These are phyloP conservation scores for Chymomyza amoena DNA, from an alignment of 2,888 invertebrate genomes.

Conservation along the genomic window DNA sequence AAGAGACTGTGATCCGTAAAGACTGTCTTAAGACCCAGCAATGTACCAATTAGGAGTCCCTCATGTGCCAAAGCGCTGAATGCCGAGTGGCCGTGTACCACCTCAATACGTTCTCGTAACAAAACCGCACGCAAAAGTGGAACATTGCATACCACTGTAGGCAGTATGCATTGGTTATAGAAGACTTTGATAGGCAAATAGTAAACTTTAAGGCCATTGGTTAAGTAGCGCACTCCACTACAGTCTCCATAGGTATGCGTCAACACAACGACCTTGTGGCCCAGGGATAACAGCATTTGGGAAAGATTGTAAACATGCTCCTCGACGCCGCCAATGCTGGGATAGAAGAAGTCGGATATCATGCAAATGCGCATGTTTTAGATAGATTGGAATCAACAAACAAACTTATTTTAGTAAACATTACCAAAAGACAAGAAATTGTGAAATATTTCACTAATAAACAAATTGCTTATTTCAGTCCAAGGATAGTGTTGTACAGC, in stretches of 20 bases:
- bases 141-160: constrained; percentile 95
- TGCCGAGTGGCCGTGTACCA: constrained; percentile 99
- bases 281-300: constrained; percentile 92
- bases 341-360: constrained; percentile 99
- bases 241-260: constrained; percentile 82
- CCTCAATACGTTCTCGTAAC: constrained; percentile 92
- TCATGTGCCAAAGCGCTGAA: constrained; percentile 99
- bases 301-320: constrained; percentile 99
- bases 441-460: background rate
- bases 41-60: constrained; percentile 94
- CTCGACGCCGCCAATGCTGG: constrained; percentile 99
- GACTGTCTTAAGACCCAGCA: constrained; percentile 94
- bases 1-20: constrained; percentile 99
- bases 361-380: constrained; percentile 81
- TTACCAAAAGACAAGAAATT: constrained; percentile 1
- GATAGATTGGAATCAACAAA: constrained; percentile 21
- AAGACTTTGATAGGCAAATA: constrained; percentile 96
- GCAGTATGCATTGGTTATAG: constrained; percentile 96
- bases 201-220: constrained; percentile 97
- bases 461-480: background rate
- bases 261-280: constrained; percentile 88
- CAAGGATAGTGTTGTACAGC: background rate
- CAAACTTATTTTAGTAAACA: constrained; percentile 24
- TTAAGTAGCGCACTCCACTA: constrained; percentile 90
- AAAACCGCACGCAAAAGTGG: constrained; percentile 95